Evolutionary conservation across 2,888 invertebrate species (phyloP), one percentile per base, ranked within the genome.

Genomic region (Eupithecia vulgata): DNA sequence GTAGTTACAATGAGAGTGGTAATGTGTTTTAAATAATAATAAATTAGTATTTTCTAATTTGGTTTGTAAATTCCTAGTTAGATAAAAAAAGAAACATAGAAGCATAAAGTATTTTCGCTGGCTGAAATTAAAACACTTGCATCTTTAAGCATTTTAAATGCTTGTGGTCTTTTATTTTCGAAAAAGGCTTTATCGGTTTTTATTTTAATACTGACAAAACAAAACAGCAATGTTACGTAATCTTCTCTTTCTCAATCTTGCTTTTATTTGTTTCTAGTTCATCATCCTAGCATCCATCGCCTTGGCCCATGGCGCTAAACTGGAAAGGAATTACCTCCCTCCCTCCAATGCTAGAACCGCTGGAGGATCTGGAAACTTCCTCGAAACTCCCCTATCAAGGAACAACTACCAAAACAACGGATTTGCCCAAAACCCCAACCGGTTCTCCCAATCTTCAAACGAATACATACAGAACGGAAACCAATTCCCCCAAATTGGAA

Each of bases 271-370:
- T 52, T 81, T 89, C 6, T 88, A 94, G 94, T 82, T 93, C 68
- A 84, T 91, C 67, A 73, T 92, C 42, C 62, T 94, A 77, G 85
- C 89, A 10, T 83, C 86, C 30, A 83, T 90, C 66, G 84, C 89
- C 72, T 81, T 87, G 78, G 84, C 90, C 73, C 85, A 85, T 75
- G 91, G 87, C 57, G 93, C 88, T 59, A 92, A 93, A 83, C 79
- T 94, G 78, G 91, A 92, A 83, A 89, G 86, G 70, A 87, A 87
- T 37, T 94, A 94, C 77, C 88, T 94, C 7, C 94, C 94, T 66
- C 93, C 93, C 71, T 82, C 87, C 21, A 81, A 84, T 72, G 88
- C 90, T 79, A 74, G 73, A 70, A 81, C 85, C 17, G 87, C 92
- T 30, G 90, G 88, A 21, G 92, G 90, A 57, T 85, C 88, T 0